A percentile compares a stretch with the other conserved stretches of the same genome.
These are phyloP conservation scores for Mohoua ochrocephala DNA, from an alignment of 2,113 vertebrate genomes.

Conservation along the genomic window DNA sequence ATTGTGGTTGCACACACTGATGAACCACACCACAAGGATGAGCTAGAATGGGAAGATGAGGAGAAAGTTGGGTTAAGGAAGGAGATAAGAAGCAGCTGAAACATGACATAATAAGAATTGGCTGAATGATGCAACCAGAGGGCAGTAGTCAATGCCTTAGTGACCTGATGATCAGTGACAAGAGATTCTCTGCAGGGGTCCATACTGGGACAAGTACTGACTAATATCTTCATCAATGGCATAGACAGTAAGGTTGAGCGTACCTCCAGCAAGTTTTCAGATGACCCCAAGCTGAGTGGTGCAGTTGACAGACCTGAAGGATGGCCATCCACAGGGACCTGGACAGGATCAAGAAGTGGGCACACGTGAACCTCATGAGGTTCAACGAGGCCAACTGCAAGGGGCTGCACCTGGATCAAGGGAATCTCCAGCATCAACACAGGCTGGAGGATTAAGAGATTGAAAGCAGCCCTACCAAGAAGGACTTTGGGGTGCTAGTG, in stretches of 20 bases:
- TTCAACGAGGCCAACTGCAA: neutral
- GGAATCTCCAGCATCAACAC: neutral
- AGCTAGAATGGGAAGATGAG: neutral
- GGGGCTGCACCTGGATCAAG: accelerated
- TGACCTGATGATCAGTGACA: neutral
- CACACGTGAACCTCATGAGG: accelerated
- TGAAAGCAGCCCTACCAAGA: neutral
- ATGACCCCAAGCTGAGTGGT: neutral
- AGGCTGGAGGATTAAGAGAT: neutral
- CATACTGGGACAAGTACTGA: neutral
- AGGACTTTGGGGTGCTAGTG: neutral
- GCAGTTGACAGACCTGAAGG: accelerated
- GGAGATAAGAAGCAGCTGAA: neutral
- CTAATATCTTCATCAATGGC: neutral
- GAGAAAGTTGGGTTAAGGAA: neutral
- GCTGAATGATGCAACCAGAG: neutral
- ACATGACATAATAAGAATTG: neutral
- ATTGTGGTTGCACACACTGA: neutral
- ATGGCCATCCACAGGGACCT: neutral
- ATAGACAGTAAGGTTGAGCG: accelerated
- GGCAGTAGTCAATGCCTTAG: neutral
- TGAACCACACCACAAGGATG: neutral
- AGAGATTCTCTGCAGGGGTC: neutral
- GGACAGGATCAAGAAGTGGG: neutral
- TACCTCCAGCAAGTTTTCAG: neutral